Conservation (phyloP, 2,113 vertebrate species). For the Macquaria ambigua region DNA sequence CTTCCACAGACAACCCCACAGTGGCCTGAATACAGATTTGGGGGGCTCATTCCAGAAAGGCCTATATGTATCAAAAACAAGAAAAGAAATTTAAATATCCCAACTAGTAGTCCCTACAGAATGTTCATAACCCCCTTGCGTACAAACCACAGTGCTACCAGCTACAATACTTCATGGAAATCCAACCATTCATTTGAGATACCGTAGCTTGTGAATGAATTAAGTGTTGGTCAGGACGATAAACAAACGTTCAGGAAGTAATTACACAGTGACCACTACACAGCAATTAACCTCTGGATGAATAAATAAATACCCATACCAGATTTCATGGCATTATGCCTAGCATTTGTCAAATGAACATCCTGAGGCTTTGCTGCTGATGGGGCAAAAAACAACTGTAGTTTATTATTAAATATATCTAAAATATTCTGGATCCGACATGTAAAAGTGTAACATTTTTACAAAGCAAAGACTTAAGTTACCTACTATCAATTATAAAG, state of each 20-base stretch:
- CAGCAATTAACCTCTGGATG: not conserved
- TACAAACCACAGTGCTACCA: not conserved
- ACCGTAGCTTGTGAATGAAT: not conserved
- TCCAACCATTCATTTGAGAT: not conserved
- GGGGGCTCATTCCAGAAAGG: not conserved
- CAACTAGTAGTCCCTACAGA: not conserved
- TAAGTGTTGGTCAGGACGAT: not conserved
- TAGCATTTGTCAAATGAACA: not conserved
- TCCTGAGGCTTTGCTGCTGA: not conserved
- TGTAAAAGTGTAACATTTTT: not conserved
- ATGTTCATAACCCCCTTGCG: not conserved
- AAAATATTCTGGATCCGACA: not conserved
- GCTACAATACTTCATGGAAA: not conserved
- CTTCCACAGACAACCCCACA: conserved; percentile 15
- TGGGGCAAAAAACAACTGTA: not conserved
- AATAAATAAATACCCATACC: not conserved
- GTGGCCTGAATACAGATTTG: conserved; percentile 28
- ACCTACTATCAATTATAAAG: too few species aligned
- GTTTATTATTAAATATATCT: not conserved
- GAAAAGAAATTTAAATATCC: not conserved
- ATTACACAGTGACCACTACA: not conserved
- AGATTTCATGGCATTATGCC: not conserved
- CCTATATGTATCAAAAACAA: not conserved
- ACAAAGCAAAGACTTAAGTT: not conserved
- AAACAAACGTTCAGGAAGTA: not conserved